These are phyloP conservation scores for Potamarius usumacintae DNA, from an alignment of 2,113 vertebrate species.

Conservation along the genomic window DNA sequence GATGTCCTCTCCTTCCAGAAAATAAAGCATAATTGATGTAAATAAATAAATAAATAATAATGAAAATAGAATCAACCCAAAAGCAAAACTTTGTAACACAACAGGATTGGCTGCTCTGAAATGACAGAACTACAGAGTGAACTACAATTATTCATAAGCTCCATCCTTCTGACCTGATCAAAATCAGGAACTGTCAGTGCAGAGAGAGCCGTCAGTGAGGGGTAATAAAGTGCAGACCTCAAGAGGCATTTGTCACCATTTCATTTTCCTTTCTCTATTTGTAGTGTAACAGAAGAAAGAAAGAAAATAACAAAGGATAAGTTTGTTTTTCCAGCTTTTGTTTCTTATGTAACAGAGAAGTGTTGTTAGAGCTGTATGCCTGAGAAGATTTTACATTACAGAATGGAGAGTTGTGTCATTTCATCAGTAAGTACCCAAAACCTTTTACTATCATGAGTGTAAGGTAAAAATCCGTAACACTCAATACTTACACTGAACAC, in stretches of 20 bases:
- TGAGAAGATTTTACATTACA: conserved; percentile 39
- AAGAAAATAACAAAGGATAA: not conserved
- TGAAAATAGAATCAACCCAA: not conserved
- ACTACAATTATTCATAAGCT: conserved; percentile 27
- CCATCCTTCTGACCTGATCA: conserved; percentile 46
- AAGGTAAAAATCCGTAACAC: not conserved
- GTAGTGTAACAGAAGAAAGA: conserved; percentile 11
- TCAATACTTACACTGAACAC: not conserved
- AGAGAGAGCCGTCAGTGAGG: conserved; percentile 7
- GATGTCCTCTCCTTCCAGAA: not conserved
- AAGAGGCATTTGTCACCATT: conserved; percentile 25
- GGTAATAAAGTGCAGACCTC: conserved; percentile 36
- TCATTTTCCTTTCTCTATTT: conserved; percentile 32
- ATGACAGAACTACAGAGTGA: conserved; percentile 7
- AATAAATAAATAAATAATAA: not conserved
- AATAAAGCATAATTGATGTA: not conserved
- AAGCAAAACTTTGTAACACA: conserved; percentile 7
- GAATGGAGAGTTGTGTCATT: conserved; percentile 61
- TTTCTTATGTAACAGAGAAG: conserved; percentile 39
- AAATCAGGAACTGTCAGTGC: conserved; percentile 48
- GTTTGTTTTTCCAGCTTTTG: not conserved
- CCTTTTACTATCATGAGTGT: not conserved
- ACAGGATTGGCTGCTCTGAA: conserved; percentile 31
- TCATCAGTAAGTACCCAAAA: conserved; percentile 57
- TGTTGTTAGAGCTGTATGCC: conserved; percentile 12